Conservation (phyloP, 2,888 invertebrate species). For the Drosophila heteroneura region DNA sequence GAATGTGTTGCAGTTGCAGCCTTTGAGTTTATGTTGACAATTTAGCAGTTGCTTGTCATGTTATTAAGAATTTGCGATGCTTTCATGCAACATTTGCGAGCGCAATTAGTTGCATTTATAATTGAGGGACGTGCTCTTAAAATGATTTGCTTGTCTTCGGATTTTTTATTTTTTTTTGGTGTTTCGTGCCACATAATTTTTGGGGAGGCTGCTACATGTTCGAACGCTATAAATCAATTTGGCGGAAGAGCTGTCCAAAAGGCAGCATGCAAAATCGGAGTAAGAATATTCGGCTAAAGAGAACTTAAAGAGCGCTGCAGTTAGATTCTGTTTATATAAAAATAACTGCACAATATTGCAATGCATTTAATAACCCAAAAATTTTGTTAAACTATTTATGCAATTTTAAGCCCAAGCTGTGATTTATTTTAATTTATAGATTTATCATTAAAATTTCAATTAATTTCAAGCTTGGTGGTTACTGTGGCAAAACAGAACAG, state of each 20-base stretch:
- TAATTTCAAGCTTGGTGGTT: background rate
- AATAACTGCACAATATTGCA: background rate
- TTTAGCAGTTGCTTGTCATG: slow-evolving; percentile 74
- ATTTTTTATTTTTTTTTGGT: background rate
- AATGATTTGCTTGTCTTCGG: slow-evolving; percentile 20
- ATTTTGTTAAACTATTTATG: background rate
- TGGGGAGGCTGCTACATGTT: slow-evolving; percentile 58
- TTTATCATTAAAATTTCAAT: background rate
- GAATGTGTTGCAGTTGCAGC: slow-evolving; percentile 25
- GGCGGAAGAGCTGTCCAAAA: slow-evolving; percentile 46
- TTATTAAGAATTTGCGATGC: slow-evolving; percentile 72
- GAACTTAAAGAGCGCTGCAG: slow-evolving; percentile 38
- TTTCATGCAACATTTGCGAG: slow-evolving; percentile 72
- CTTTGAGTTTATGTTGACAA: slow-evolving; percentile 70
- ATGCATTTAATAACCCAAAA: background rate
- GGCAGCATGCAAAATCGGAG: slow-evolving; percentile 54
- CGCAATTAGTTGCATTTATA: slow-evolving; percentile 75
- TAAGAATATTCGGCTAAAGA: slow-evolving; percentile 3
- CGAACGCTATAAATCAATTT: slow-evolving; percentile 79
- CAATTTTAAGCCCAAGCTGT: too few species aligned
- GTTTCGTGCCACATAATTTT: slow-evolving; percentile 6
- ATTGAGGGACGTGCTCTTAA: slow-evolving; percentile 69
- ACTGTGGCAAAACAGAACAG: background rate
- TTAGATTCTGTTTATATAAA: background rate
- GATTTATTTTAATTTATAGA: background rate